Evolutionary conservation across 2,113 vertebrate genomes (phyloP).

Genomic region (Camelus dromedarius): DNA sequence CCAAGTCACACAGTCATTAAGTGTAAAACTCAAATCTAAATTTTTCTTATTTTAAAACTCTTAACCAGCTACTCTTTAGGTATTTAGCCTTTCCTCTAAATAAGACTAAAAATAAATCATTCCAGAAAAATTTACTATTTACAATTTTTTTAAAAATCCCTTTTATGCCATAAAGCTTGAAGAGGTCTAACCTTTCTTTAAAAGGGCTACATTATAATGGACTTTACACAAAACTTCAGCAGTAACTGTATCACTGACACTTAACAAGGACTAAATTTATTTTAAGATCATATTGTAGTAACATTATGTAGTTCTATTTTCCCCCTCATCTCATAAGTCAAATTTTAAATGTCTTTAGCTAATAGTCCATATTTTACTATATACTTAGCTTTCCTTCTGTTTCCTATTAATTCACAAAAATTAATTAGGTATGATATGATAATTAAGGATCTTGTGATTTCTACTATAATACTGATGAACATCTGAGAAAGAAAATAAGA

Average conservation of each 20-base stretch:
- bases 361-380: constrained; percentile 5
- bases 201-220: background rate
- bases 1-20: constrained; percentile 43
- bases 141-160: background rate
- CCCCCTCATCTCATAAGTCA: background rate
- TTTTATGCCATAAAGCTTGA: background rate
- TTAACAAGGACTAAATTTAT: background rate
- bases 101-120: constrained; percentile 36
- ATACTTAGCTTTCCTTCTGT: background rate
- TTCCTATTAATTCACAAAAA: constrained; percentile 32
- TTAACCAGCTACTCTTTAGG: constrained; percentile 2
- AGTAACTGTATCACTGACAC: background rate
- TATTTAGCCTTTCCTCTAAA: background rate
- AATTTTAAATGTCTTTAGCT: constrained; percentile 14
- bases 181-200: background rate
- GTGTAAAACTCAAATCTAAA: constrained; percentile 32
- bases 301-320: background rate
- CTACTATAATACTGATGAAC: constrained; percentile 14
- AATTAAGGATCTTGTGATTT: constrained; percentile 17
- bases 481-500: background rate
- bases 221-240: background rate
- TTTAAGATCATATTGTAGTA: background rate
- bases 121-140: constrained; percentile 14
- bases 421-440: background rate
- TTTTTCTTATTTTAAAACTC: constrained; percentile 50